Percentiles rank a stretch among this genome's conserved stretches.
Evolutionary conservation across 1,140 invertebrate species (phyloP).

Genomic region (Drosophila mauritiana): DNA sequence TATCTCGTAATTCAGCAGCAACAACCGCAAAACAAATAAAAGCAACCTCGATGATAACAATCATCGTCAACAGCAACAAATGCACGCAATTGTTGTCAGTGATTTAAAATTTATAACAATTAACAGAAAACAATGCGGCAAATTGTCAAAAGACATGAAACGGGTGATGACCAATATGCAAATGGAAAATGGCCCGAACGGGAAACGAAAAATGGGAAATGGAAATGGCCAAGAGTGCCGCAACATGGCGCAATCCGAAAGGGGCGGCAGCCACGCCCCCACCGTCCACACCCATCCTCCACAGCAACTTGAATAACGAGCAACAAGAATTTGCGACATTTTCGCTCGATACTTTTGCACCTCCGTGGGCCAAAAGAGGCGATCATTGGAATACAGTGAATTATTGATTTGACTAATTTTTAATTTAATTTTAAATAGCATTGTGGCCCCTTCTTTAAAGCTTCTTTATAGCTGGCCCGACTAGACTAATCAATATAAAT

Average conservation of each 20-base stretch:
- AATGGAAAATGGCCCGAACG: conserved; percentile 35
- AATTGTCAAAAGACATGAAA: conserved; percentile 74
- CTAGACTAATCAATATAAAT: too few relatives aligned
- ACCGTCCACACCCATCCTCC: not conserved
- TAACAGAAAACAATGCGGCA: conserved; percentile 74
- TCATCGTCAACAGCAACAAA: conserved; percentile 13
- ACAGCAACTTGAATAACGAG: conserved; percentile 13
- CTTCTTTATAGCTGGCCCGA: too few relatives aligned
- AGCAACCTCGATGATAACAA: conserved; percentile 25
- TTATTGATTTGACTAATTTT: too few relatives aligned
- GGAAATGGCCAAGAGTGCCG: conserved; percentile 13
- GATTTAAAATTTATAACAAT: conserved; percentile 78
- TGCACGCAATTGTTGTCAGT: conserved; percentile 57
- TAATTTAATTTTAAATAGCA: too few relatives aligned
- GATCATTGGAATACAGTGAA: too few relatives aligned
- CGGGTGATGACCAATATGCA: conserved; percentile 55
- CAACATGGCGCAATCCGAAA: conserved; percentile 53
- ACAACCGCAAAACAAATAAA: conserved; percentile 31
- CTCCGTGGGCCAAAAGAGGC: not conserved
- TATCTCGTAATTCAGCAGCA: conserved; percentile 48
- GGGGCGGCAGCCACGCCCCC: conserved; percentile 14
- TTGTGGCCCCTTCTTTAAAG: too few relatives aligned
- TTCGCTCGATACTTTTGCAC: not conserved
- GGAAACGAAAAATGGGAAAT: conserved; percentile 20
- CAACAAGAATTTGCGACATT: not conserved